Percentiles rank a stretch among this genome's conserved stretches.
phyloP scores from a whole-genome alignment of 2,888 invertebrate species.

The Phengaris alcon region DNA sequence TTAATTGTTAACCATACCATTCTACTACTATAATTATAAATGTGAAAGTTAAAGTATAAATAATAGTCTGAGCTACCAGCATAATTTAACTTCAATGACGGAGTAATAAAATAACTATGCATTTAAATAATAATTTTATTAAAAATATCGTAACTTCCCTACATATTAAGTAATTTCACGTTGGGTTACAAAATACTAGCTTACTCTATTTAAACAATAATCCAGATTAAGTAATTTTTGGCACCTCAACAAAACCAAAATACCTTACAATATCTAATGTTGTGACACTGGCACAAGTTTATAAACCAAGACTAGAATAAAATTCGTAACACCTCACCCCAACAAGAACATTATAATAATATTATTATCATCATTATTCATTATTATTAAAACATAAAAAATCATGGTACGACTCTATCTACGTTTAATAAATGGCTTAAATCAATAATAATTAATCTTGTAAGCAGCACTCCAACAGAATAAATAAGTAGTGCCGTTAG shows the following conservation, averaged over 20 bases:
- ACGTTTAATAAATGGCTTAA: too few species aligned
- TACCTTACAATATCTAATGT: background rate
- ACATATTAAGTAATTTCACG: slow-evolving; percentile 59
- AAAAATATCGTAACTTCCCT: slow-evolving; percentile 65
- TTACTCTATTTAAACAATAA: slow-evolving; percentile 49
- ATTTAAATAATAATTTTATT: slow-evolving; percentile 58
- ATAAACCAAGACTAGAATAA: slow-evolving; percentile 15
- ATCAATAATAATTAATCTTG: too few species aligned
- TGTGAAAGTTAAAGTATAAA: too few species aligned
- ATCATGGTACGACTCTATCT: too few species aligned
- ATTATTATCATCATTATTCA: too few species aligned
- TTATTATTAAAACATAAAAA: too few species aligned
- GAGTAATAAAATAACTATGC: slow-evolving; percentile 36
- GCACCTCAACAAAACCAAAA: slow-evolving; percentile 24
- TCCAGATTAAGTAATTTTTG: slow-evolving; percentile 37
- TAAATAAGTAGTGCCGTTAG: too few species aligned
- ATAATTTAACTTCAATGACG: background rate
- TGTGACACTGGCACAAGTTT: background rate
- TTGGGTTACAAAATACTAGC: slow-evolving; percentile 63
- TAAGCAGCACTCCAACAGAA: too few species aligned
- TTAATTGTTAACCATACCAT: too few species aligned
- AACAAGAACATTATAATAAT: too few species aligned
- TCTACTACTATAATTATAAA: too few species aligned
- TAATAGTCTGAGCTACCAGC: background rate
- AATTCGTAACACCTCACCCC: background rate